Conservation (phyloP, 2,888 invertebrate species). For the Tachina fera region DNA sequence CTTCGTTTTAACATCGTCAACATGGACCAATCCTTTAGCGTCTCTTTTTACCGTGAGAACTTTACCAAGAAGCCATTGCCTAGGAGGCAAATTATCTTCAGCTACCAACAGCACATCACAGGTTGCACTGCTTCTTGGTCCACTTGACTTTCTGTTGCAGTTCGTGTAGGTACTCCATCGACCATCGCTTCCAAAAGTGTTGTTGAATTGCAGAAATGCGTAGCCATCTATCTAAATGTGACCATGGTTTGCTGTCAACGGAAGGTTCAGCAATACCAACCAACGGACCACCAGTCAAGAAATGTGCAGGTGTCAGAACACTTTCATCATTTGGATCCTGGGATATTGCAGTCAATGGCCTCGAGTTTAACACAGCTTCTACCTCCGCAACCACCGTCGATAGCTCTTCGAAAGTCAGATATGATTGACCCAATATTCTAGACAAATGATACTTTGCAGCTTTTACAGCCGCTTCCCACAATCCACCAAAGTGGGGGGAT, state of each 20-base stretch:
- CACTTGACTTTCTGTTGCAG: conserved; percentile 61
- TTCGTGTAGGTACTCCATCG: conserved; percentile 61
- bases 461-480: conserved; percentile 68
- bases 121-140: conserved; percentile 31
- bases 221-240: background rate
- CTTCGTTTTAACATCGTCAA: conserved; percentile 38
- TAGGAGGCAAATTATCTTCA: conserved; percentile 54
- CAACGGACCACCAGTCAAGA: conserved; percentile 55
- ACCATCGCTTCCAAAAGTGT: conserved; percentile 62
- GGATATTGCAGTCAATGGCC: conserved; percentile 62
- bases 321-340: conserved; percentile 68
- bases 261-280: conserved; percentile 36
- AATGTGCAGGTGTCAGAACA: conserved; percentile 65
- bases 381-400: conserved; percentile 52
- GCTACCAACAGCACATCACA: conserved; percentile 50
- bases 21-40: conserved; percentile 4
- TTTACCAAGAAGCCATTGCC: conserved; percentile 31
- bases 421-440: conserved; percentile 40
- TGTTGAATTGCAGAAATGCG: conserved; percentile 46
- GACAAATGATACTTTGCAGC: conserved; percentile 44
- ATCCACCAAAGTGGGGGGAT: conserved; percentile 66
- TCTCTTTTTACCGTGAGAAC: background rate
- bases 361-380: conserved; percentile 67
- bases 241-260: conserved; percentile 16
- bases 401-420: conserved; percentile 61